phyloP scores from a whole-genome alignment of 2,888 invertebrate genomes.

The Lepidocyrtoides sp. region DNA sequence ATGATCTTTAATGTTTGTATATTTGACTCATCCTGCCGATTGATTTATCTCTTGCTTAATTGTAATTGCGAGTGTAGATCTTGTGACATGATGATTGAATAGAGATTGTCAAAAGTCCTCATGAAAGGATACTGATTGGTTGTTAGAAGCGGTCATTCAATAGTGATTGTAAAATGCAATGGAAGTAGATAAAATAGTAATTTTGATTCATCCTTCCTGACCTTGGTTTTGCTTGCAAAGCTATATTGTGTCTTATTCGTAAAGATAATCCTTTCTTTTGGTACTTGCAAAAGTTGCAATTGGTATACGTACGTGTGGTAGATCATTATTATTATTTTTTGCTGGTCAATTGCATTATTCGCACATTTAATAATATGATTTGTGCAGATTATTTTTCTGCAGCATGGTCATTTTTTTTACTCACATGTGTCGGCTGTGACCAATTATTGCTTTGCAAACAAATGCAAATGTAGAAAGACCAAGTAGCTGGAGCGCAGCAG shows the following conservation, averaged over 20 bases:
- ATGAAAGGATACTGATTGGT: too few species aligned
- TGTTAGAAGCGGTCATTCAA: not conserved
- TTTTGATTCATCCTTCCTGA: conserved; percentile 22
- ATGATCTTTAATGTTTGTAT: too few species aligned
- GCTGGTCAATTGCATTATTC: not conserved
- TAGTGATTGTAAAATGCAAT: not conserved
- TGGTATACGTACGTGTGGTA: not conserved
- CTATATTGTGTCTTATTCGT: too few species aligned
- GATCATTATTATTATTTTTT: not conserved
- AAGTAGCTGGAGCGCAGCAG: not conserved
- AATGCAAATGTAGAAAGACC: not conserved
- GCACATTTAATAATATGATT: not conserved
- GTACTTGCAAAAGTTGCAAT: not conserved
- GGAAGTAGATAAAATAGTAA: not conserved
- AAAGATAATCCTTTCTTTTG: not conserved
- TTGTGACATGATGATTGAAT: too few species aligned
- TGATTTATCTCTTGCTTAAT: too few species aligned
- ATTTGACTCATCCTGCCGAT: too few species aligned
- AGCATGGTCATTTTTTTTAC: not conserved
- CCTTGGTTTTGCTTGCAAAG: not conserved
- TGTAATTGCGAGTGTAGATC: too few species aligned
- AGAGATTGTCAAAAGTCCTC: too few species aligned
- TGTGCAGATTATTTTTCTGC: not conserved
- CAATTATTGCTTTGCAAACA: too few species aligned
- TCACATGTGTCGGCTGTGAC: too few species aligned